Base-by-base conservation (phyloP, 1,140 invertebrate species). In the Diorhabda sublineata region DNA sequence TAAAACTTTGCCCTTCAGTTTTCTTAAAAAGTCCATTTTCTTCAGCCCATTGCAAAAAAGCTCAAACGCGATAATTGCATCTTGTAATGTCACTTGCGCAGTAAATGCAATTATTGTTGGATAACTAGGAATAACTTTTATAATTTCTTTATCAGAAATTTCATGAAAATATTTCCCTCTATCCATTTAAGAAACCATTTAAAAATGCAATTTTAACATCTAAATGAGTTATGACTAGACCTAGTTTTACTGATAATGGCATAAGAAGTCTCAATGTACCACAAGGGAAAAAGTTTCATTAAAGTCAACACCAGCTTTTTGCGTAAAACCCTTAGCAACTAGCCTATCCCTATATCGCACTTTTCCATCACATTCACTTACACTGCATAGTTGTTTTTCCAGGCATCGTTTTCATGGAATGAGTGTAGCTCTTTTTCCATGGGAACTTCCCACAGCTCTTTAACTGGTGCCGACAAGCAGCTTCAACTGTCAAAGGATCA, bases 251-350 rank as follows among this genome's bases (percentile, higher is more conserved):
- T 78, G 42, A 78, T 73, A 6, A 77, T 70, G 11, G 0, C 11
- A 0, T 11, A 11, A 11, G 11, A 11, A 11, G 11, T 11, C 11
- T 11, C 11, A 11, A 11, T 11, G 11, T 11, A 11, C 11, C 6
- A 82, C 79, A 45, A 78, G 78, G 26, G 73, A 68, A 66, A 78
- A 80, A 41, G 76, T 79, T 61, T 81, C 75, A 8, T 71, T 26
- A 66, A 76, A 81, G 58, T 82, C 80, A 9, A 81, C 58, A 59
- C 81, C 81, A 56, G 69, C 42, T n/a, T 72, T 65, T 83, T 11
- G 81, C 4, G 62, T 74, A 67, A 75, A 82, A 2, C 82, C 80
- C 68, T 76, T 75, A 2, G 78, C 77, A 5, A 83, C 81, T 42
- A 2, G 77, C 78, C 58, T 67, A 8, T 58, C 65, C 9, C 80